Base-by-base conservation (phyloP, 2,888 invertebrate species). In the Myopa tessellatipennis region DNA sequence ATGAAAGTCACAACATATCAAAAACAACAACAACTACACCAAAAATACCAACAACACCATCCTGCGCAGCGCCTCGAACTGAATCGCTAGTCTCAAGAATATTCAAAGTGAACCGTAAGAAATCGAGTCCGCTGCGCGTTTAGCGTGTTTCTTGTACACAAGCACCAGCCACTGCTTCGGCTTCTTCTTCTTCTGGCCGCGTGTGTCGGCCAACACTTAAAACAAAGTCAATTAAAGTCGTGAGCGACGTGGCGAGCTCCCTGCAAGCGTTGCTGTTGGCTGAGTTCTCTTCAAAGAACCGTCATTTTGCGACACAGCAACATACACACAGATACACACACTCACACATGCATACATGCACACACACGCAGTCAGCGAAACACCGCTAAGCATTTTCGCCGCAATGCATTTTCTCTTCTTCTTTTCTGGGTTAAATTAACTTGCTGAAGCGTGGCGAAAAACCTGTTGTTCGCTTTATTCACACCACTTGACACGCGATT, bases 391-490 rank as follows among this genome's bases (percentile, higher is more conserved):
- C 18, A 45, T 72, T 63, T 70, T 79, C 76, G 63, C 69, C 52
- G 72, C 45, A 73, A 73, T 76, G 34, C 65, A 63, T 18, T 63
- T 38, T 65, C 65, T 65, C 8, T n/a, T 14, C 14, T 16, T 65
- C 38, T 40, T 75, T 76, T 77, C 65, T 74, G 69, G 79, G 65
- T 75, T 75, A 73, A 63, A 58, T 63, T 60, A 63, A 72, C 76
- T 76, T 58, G 60, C 34, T 61, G 70, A 14, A 55, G 67, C 65
- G 77, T 78, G 75, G 78, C 78, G 76, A 79, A 79, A 55, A 69
- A 80, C 80, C 80, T 80, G 80, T 80, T 80, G 80, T 79, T n/a
- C 68, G 58, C 26, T 38, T 77, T 78, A n/a, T 70, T 60, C 63
- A 60, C 70, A 67, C 70, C 52, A 45, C 52, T 12, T 70, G 63